These are phyloP conservation scores for Horisme vitalbata DNA, from an alignment of 2,888 invertebrate species.

Conservation along the genomic window DNA sequence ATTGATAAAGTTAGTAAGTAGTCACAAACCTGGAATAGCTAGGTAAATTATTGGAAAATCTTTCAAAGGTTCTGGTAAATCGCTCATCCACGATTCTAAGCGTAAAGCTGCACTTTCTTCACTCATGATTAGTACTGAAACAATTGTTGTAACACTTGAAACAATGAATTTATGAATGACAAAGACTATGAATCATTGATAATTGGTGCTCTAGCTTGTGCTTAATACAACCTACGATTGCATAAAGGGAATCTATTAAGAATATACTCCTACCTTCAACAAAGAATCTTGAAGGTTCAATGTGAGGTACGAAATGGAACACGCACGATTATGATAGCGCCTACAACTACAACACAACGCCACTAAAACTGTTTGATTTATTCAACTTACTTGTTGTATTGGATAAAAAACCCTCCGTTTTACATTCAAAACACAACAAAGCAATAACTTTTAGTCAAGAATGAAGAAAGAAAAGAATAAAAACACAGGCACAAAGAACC, in stretches of 20 bases:
- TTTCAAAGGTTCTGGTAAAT: slow-evolving; percentile 82
- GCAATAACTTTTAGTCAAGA: too few relatives aligned
- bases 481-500: too few relatives aligned
- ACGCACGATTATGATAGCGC: too few relatives aligned
- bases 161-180: neutral
- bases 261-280: slow-evolving; percentile 21
- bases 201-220: slow-evolving; percentile 2
- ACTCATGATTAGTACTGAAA: slow-evolving; percentile 60
- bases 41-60: slow-evolving; percentile 86
- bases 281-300: slow-evolving; percentile 19
- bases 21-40: slow-evolving; percentile 87
- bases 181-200: slow-evolving; percentile 6
- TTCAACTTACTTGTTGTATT: neutral
- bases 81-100: slow-evolving; percentile 87
- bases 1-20: neutral
- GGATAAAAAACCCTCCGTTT: too few relatives aligned
- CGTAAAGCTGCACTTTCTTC: slow-evolving; percentile 52
- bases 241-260: slow-evolving; percentile 16
- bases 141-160: neutral
- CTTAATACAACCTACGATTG: slow-evolving; percentile 11
- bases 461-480: too few relatives aligned
- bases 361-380: too few relatives aligned
- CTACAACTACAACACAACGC: too few relatives aligned
- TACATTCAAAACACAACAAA: too few relatives aligned
- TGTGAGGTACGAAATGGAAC: too few relatives aligned